These are phyloP conservation scores for Chiloscyllium punctatum DNA, from an alignment of 2,797 vertebrate species.

Conservation along the genomic window DNA sequence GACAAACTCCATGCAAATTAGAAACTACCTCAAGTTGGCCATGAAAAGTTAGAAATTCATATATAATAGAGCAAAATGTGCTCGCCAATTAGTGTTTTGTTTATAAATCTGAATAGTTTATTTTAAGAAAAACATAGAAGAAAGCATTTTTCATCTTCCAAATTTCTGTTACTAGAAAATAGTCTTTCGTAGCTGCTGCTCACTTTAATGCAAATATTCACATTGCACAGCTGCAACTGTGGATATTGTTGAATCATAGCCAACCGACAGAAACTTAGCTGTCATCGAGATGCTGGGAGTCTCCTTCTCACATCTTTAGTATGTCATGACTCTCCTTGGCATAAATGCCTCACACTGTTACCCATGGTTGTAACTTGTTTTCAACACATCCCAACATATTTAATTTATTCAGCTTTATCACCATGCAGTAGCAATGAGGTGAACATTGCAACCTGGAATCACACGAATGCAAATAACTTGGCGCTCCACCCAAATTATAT, in stretches of 20 bases:
- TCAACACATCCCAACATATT: conserved; percentile 21
- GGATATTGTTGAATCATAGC: conserved; percentile 50
- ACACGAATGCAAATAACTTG: background rate
- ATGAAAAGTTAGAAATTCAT: background rate
- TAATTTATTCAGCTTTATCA: background rate
- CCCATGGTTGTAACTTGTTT: conserved; percentile 35
- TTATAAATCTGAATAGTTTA: background rate
- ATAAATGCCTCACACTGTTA: conserved; percentile 44
- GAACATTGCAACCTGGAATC: background rate
- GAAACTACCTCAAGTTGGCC: background rate
- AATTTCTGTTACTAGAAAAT: conserved; percentile 39
- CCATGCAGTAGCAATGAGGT: background rate
- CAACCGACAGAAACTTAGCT: conserved; percentile 49
- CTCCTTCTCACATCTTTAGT: conserved; percentile 46
- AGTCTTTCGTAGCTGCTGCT: conserved; percentile 41
- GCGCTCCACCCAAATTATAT: background rate
- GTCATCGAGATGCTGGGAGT: conserved; percentile 46
- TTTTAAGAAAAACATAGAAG: background rate
- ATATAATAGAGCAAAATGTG: background rate
- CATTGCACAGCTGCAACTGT: conserved; percentile 48
- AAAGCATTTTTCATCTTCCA: too few relatives aligned
- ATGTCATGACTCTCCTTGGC: conserved; percentile 46
- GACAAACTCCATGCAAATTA: background rate
- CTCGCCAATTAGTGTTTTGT: background rate
- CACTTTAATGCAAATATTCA: conserved; percentile 45